Conservation (phyloP, 2,797 vertebrate genomes). For the Sebastes hubbsi region DNA sequence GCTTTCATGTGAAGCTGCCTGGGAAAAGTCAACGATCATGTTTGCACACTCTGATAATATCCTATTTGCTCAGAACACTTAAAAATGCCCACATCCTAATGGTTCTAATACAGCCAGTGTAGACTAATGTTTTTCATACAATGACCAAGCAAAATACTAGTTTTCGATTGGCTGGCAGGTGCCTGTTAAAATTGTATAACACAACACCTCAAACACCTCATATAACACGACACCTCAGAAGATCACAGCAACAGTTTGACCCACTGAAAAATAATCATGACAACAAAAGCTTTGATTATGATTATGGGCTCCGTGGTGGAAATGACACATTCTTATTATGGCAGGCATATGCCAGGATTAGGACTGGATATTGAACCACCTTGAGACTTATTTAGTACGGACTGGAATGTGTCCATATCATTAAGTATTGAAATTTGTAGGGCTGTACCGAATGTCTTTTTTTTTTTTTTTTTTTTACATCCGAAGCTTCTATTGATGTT, state of each 20-base stretch:
- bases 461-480: background rate
- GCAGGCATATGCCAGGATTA: background rate
- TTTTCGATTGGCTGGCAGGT: background rate
- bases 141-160: background rate
- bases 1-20: background rate
- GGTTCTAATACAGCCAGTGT: background rate
- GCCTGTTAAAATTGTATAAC: background rate
- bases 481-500: background rate
- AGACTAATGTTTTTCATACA: background rate
- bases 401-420: background rate
- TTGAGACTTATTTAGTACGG: background rate
- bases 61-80: background rate
- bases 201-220: background rate
- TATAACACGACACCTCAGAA: too few species aligned
- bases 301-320: background rate
- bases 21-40: background rate
- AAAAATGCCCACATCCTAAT: background rate
- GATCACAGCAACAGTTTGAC: background rate
- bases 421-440: background rate
- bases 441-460: background rate
- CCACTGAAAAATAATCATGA: background rate
- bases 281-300: background rate
- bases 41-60: constrained; percentile 17
- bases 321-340: background rate
- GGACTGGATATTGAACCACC: background rate